These are phyloP conservation scores for Ptychadena robeensis DNA, from an alignment of 2,797 vertebrate genomes.

Conservation along the genomic window DNA sequence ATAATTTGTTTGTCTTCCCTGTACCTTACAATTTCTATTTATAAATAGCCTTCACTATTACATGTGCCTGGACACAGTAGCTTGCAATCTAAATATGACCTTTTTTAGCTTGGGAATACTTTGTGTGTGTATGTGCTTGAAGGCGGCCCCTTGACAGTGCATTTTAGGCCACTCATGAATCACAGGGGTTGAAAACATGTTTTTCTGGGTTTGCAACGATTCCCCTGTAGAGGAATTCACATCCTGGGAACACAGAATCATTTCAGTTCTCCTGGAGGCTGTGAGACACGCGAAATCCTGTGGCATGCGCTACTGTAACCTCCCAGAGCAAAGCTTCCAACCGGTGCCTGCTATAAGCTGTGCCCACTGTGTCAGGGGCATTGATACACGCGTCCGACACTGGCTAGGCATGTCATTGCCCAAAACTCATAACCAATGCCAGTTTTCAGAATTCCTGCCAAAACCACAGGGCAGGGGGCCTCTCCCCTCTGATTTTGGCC, in stretches of 20 bases:
- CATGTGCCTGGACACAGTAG: not conserved
- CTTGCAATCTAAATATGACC: not conserved
- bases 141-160: not conserved
- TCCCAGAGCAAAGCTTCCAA: conserved; percentile 27
- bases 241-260: conserved; percentile 42
- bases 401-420: conserved; percentile 63
- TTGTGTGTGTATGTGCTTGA: not conserved
- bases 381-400: conserved; percentile 54
- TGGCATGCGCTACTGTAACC: conserved; percentile 29
- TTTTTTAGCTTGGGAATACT: not conserved
- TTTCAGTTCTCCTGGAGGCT: conserved; percentile 31
- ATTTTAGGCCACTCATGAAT: conserved; percentile 38
- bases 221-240: conserved; percentile 22
- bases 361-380: conserved; percentile 46
- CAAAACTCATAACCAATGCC: conserved; percentile 67
- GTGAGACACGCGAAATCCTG: conserved; percentile 20
- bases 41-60: not conserved
- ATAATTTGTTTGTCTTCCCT: not conserved
- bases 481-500: conserved; percentile 67
- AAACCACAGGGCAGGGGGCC: conserved; percentile 70
- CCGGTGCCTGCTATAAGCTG: conserved; percentile 21
- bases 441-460: conserved; percentile 68
- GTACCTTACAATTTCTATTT: not conserved
- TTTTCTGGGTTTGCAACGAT: conserved; percentile 25
- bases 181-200: conserved; percentile 25